These are phyloP conservation scores for Kuschelorhynchus macadamiae DNA, from an alignment of 2,888 invertebrate genomes.

Conservation along the genomic window DNA sequence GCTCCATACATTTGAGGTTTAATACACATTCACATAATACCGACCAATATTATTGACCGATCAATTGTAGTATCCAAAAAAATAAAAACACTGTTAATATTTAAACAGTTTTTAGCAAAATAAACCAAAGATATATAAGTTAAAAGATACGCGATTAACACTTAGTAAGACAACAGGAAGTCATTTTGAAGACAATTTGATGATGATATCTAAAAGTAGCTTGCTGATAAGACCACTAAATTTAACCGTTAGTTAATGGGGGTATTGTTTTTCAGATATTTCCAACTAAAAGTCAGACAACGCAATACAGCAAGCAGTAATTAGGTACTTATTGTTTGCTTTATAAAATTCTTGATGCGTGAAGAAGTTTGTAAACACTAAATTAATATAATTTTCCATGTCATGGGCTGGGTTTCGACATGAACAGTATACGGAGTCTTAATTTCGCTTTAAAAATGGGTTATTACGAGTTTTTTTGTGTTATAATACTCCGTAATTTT, in stretches of 20 bases:
- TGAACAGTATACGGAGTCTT: constrained; percentile 11
- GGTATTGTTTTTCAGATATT: constrained; percentile 24
- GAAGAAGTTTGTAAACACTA: constrained; percentile 21
- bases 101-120: no score
- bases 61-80: no score
- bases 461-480: constrained; percentile 31
- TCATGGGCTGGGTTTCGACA: constrained; percentile 28
- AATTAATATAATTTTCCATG: constrained; percentile 32
- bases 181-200: constrained; percentile 24
- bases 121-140: neutral
- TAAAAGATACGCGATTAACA: constrained; percentile 30
- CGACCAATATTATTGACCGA: no score
- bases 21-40: no score
- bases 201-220: constrained; percentile 22
- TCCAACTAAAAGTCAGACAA: neutral
- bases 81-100: no score
- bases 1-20: no score
- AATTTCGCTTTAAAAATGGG: constrained; percentile 32
- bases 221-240: constrained; percentile 26
- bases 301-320: constrained; percentile 1
- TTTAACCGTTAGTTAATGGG: constrained; percentile 12
- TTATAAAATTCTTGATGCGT: constrained; percentile 22
- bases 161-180: constrained; percentile 31
- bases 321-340: constrained; percentile 14
- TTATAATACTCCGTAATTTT: constrained; percentile 38